Conservation (phyloP, 2,888 invertebrate genomes). For the Melanchra persicariae region DNA sequence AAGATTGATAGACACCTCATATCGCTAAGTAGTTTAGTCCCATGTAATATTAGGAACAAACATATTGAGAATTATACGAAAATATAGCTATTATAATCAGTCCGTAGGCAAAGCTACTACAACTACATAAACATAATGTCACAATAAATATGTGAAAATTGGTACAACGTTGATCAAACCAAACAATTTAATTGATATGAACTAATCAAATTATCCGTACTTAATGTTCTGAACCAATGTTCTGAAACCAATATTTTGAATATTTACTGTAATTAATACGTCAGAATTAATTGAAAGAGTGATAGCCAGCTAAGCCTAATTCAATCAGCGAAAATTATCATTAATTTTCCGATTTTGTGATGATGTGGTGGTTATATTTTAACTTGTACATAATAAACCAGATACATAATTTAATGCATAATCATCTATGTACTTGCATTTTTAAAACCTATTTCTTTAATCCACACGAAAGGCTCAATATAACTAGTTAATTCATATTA, state of each 20-base stretch:
- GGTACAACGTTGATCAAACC: not conserved
- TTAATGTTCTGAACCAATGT: slow-evolving; percentile 9
- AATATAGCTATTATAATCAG: too few species aligned
- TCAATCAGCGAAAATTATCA: slow-evolving; percentile 16
- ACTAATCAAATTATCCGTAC: slow-evolving; percentile 21
- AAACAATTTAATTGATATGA: slow-evolving; percentile 2
- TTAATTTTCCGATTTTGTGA: not conserved
- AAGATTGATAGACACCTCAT: not conserved
- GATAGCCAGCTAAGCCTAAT: slow-evolving; percentile 30
- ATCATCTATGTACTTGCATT: not conserved
- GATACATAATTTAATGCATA: not conserved
- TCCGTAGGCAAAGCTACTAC: too few species aligned
- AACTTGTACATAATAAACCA: not conserved
- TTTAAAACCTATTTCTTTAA: not conserved
- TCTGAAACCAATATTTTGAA: not conserved
- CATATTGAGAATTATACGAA: too few species aligned
- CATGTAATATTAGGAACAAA: not conserved
- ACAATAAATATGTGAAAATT: not conserved
- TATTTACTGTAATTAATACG: slow-evolving; percentile 17
- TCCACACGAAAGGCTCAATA: not conserved
- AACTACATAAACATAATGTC: not conserved
- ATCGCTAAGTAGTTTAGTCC: not conserved
- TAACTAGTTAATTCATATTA: too few species aligned
- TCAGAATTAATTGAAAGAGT: slow-evolving; percentile 33
- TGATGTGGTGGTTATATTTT: not conserved